These are phyloP conservation scores for Thalassoma bifasciatum DNA, from an alignment of 2,113 vertebrate species.

Conservation along the genomic window DNA sequence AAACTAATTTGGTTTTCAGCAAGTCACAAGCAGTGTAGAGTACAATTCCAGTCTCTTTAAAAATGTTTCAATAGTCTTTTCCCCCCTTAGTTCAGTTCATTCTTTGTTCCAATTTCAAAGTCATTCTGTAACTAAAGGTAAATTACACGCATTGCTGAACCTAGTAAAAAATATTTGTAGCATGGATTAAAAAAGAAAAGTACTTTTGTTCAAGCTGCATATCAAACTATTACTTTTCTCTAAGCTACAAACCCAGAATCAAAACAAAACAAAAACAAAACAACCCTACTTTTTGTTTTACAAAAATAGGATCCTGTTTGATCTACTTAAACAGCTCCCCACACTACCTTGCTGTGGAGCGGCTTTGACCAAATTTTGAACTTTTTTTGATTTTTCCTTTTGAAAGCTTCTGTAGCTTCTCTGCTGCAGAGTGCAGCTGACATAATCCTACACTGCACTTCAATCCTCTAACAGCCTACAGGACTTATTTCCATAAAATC, in stretches of 20 bases:
- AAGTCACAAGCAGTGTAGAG: no score
- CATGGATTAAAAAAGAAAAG: background rate
- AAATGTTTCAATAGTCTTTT: background rate
- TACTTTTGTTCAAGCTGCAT: background rate
- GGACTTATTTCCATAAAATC: conserved; percentile 67
- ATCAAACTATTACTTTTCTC: no score
- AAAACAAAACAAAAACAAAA: conserved; percentile 1
- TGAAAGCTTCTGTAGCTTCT: conserved; percentile 21
- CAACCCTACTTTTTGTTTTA: background rate
- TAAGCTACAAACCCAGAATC: background rate
- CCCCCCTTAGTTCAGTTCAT: no score
- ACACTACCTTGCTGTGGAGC: background rate
- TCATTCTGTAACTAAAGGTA: background rate
- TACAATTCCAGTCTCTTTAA: no score
- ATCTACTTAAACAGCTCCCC: background rate
- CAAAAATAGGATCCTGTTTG: background rate
- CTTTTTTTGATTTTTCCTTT: conserved; percentile 3
- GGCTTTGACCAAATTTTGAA: conserved; percentile 27
- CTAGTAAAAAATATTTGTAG: no score
- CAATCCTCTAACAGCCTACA: conserved; percentile 71
- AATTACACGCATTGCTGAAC: no score
- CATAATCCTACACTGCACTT: conserved; percentile 72
- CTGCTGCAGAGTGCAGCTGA: conserved; percentile 46
- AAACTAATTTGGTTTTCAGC: no score
- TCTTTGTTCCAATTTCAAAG: background rate